Evolutionary conservation across 2,113 vertebrate species (phyloP).

Genomic region (Tapirus terrestris): DNA sequence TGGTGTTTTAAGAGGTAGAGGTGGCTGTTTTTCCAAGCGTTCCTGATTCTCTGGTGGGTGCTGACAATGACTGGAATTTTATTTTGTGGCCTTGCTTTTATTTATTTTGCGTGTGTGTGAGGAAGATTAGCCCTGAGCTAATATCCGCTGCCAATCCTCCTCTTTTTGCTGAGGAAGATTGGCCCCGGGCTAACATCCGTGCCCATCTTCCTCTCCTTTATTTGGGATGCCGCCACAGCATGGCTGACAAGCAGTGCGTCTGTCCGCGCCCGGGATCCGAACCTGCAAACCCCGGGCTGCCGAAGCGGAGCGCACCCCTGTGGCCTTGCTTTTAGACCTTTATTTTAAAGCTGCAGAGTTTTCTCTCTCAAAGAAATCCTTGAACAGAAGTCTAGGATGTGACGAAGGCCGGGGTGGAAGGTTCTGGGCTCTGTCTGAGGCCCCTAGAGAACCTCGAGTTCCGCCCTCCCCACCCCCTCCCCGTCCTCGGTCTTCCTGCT

Average conservation of each 20-base stretch:
- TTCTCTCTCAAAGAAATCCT: background rate
- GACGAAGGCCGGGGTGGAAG: background rate
- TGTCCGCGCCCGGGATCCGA: too few relatives aligned
- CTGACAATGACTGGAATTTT: too few relatives aligned
- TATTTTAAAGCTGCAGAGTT: background rate
- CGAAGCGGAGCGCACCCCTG: too few relatives aligned
- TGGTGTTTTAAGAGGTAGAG: background rate
- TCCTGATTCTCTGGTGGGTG: background rate
- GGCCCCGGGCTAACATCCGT: too few relatives aligned
- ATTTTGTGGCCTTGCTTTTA: background rate
- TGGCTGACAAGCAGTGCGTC: too few relatives aligned
- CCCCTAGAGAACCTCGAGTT: background rate
- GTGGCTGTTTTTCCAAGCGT: background rate
- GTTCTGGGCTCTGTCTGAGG: background rate
- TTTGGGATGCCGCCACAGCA: too few relatives aligned
- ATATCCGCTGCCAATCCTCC: too few relatives aligned
- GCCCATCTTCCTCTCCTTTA: too few relatives aligned
- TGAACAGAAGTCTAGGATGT: background rate
- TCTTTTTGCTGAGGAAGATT: too few relatives aligned
- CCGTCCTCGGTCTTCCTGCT: background rate
- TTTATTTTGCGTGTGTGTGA: too few relatives aligned
- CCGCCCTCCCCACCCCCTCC: accelerated
- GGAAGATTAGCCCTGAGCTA: too few relatives aligned
- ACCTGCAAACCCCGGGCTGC: too few relatives aligned
- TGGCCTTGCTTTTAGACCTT: background rate